Evolutionary conservation across 2,888 invertebrate genomes (phyloP).

Genomic region (Hetaerina titia): DNA sequence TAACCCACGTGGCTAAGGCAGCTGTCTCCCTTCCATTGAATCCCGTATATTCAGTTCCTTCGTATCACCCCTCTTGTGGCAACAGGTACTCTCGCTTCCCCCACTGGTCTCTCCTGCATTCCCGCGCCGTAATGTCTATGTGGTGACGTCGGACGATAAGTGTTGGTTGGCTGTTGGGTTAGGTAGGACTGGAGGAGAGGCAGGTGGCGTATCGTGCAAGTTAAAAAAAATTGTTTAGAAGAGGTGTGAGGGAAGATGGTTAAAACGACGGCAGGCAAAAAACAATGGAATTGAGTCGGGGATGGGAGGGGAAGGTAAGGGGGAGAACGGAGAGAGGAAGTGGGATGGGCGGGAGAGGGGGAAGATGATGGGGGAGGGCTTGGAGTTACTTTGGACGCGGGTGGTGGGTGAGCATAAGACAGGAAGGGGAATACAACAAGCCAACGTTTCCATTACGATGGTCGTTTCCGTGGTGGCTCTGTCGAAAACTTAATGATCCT

Average conservation of each 20-base stretch:
- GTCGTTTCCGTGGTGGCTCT: not conserved
- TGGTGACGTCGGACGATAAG: no score
- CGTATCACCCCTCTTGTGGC: not conserved
- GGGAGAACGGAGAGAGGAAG: not conserved
- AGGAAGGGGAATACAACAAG: not conserved
- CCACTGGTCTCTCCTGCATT: not conserved
- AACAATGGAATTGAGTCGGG: not conserved
- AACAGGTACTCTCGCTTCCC: not conserved
- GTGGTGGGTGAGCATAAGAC: not conserved
- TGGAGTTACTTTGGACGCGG: not conserved
- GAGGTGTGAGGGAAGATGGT: not conserved
- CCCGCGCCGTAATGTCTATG: not conserved
- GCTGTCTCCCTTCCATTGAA: not conserved
- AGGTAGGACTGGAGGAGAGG: not conserved
- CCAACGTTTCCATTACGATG: not conserved
- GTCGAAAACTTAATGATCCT: no score
- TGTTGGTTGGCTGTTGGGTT: no score
- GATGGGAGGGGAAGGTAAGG: not conserved
- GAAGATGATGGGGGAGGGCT: constrained; percentile 6
- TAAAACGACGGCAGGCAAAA: not conserved
- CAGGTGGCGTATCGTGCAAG: constrained; percentile 5
- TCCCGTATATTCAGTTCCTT: not conserved
- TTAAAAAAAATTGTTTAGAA: not conserved
- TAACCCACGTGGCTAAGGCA: not conserved
- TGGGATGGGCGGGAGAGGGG: not conserved